These are phyloP conservation scores for Acanthisitta chloris DNA, from an alignment of 2,113 vertebrate genomes.

Conservation along the genomic window DNA sequence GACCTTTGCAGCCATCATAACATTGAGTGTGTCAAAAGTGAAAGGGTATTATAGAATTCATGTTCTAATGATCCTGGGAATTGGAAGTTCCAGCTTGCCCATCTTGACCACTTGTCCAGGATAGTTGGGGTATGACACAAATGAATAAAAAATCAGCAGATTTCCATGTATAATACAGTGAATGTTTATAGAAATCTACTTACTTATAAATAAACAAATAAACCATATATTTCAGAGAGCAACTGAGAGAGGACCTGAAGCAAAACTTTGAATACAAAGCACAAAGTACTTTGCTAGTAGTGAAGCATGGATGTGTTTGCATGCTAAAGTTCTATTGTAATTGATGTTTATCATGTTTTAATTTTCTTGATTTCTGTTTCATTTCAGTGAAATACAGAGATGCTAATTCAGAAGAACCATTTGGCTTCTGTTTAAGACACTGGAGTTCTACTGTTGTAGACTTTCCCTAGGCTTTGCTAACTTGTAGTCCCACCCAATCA, in stretches of 20 bases:
- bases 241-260: neutral
- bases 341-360: neutral
- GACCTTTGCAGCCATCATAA: neutral
- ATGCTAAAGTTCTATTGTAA: neutral
- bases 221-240: neutral
- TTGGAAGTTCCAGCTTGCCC: neutral
- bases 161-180: neutral
- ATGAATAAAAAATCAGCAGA: neutral
- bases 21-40: neutral
- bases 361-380: neutral
- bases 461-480: neutral
- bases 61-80: neutral
- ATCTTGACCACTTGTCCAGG: neutral
- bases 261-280: neutral
- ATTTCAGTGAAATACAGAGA: constrained; percentile 6
- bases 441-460: neutral
- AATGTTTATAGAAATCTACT: neutral
- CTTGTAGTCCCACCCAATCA: neutral
- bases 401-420: neutral
- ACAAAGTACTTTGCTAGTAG: neutral
- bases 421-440: neutral
- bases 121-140: neutral
- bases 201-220: neutral
- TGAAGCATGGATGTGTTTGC: neutral
- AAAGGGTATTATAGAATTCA: neutral